Percentiles rank a stretch among this genome's conserved stretches.
phyloP scores from a whole-genome alignment of 1,140 invertebrate genomes.

The Nasonia longicornis region DNA sequence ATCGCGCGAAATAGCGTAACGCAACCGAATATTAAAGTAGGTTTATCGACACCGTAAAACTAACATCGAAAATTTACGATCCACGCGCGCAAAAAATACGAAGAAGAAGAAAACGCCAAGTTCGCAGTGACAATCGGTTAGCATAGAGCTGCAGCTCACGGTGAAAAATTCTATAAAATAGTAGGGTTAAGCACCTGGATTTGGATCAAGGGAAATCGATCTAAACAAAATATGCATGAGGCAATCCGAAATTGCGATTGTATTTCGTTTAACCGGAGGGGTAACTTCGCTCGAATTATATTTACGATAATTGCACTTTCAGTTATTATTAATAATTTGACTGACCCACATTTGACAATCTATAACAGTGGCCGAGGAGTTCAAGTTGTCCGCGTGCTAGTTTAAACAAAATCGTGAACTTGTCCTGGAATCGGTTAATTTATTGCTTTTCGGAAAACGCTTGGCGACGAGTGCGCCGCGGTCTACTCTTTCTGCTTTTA shows the following conservation, averaged over 20 bases:
- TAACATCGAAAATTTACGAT: no score
- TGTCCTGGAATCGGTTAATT: not conserved
- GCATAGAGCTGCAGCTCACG: not conserved
- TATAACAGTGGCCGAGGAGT: not conserved
- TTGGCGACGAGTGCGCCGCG: no score
- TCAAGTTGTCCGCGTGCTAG: not conserved
- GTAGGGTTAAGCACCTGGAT: slow-evolving; percentile 45
- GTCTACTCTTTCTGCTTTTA: not conserved
- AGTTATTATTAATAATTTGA: slow-evolving; percentile 38
- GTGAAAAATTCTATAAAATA: slow-evolving; percentile 34
- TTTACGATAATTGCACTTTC: slow-evolving; percentile 38
- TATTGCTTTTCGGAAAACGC: not conserved
- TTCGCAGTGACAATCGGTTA: not conserved
- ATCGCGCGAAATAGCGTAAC: no score
- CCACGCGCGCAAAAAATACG: not conserved
- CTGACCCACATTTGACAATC: slow-evolving; percentile 34
- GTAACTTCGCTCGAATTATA: slow-evolving; percentile 42
- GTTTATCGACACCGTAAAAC: no score
- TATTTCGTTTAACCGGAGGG: slow-evolving; percentile 21
- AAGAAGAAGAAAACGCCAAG: not conserved
- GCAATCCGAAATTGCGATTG: slow-evolving; percentile 47
- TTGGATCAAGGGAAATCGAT: slow-evolving; percentile 49
- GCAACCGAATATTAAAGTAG: no score
- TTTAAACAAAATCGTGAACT: slow-evolving; percentile 1
- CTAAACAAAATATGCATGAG: slow-evolving; percentile 47